Base-by-base conservation (phyloP, 2,797 vertebrate species). In the Nothura maculosa region DNA sequence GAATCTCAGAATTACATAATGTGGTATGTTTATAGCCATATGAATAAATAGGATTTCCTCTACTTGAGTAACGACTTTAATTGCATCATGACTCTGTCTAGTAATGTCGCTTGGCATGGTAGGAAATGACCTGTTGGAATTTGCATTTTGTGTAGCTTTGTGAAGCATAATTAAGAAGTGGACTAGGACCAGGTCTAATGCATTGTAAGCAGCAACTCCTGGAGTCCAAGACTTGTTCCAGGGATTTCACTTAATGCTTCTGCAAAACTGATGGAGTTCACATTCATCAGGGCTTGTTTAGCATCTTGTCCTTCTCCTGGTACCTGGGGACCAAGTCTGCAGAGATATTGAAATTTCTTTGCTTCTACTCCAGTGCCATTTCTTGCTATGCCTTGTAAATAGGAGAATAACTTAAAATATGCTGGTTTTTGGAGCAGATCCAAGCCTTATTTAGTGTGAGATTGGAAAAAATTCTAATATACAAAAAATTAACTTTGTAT, bases 31-130 rank as follows among this genome's bases (percentile, higher is more conserved):
- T 62, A 55, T 86, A 85, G 87, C 81, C 38, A 61, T 85, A 63
- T 89, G 90, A 84, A 95, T 94, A 87, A 89, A 82, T 80, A 66
- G 89, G 63, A 93, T 94, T 91, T 96, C 22, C 89, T 96, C 89
- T 96, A 92, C 77, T 89, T 95, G 93, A 91, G 89, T 95, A 92
- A 95, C 47, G 47, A 79, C 34, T 88, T 76, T 89, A 82, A 72
- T 80, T 94, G 74, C 92, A 90, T 92, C 74, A 88, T 40, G 93
- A 57, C 34, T 91, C 40, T 90, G 64, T 81, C 75, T 74, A 70
- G 68, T 84, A 79, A 92, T 91, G 68, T 74, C 81, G 48, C 61
- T 82, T 74, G 85, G 89, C 82, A 70, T 93, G 89, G 82, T 90
- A 77, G 92, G 74, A 68, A 92, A 89, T 95, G 52, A 95, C 90